Evolutionary conservation across 1,140 invertebrate species (phyloP), one percentile per base, ranked within the genome.

Genomic region (Paraescarpia echinospica): DNA sequence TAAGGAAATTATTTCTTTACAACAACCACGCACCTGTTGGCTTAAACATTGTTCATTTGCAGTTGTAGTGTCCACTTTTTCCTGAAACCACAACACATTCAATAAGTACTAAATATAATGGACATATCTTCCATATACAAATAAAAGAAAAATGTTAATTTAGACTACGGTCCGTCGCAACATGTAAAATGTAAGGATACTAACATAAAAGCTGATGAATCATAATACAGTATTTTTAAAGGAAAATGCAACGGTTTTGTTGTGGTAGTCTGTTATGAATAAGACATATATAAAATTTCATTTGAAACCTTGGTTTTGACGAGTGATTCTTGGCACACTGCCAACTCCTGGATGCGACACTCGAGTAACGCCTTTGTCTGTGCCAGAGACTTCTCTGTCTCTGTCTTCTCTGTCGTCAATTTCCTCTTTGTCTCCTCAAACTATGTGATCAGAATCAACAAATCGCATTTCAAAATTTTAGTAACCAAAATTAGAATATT

Each of bases 291-390:
- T 41, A 41, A 41, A 41, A 41, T 41, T 41, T 6, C 4, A 34
- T 33, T 89, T 89, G 33, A 35, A 22, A 91, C 91, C 91, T 91
- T 91, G 33, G 91, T 33, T 48, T 35, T 48, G 51, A 12, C 31
- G 35, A 91, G 91, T 91, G 91, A 34, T 48, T 91, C 51, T 91
- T 91, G 35, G 35, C 35, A 41, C 8, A 33, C 91, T 2, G 35
- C 91, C 35, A 48, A 33, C 35, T 91, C 51, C 91, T 91, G 91
- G 33, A 48, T 91, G 33, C 33, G 35, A 33, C 35, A 33, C 33
- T 34, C 35, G n/a, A 91, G 33, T n/a, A 91, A 18, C n/a, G 33
- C 35, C 51, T 35, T 59, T n/a, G 91, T 48, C 51, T 91, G 33
- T 2, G 91, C 35, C 8, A 91, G 91, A 48, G 35, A 34, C 91